These are phyloP conservation scores for Onychomys arenicola DNA, from an alignment of 2,797 vertebrate species.

Conservation along the genomic window DNA sequence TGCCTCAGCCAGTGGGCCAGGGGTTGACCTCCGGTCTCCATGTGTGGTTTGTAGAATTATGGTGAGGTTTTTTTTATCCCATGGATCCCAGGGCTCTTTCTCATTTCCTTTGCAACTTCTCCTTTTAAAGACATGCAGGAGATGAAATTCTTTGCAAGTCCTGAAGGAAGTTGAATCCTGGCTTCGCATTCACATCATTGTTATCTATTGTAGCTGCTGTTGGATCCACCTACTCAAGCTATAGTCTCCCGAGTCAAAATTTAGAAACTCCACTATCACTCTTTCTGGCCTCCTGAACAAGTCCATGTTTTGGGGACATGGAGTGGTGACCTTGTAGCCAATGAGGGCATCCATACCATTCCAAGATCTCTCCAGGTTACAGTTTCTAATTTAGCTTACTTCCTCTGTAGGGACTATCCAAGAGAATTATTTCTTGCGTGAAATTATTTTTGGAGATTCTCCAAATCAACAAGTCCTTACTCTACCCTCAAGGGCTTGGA, in stretches of 20 bases:
- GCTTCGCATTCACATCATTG: background rate
- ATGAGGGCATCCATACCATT: background rate
- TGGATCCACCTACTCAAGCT: background rate
- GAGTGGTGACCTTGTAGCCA: slow-evolving; percentile 46
- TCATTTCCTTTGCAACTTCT: background rate
- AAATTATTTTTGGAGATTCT: slow-evolving; percentile 78
- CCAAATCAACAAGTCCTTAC: slow-evolving; percentile 77
- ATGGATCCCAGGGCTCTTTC: background rate
- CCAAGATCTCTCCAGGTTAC: slow-evolving; percentile 71
- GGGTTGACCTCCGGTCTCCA: slow-evolving; percentile 5
- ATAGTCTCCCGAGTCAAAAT: background rate
- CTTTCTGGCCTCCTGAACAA: background rate
- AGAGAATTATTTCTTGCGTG: slow-evolving; percentile 72
- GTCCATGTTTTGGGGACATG: background rate
- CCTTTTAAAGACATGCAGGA: background rate
- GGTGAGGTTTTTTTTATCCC: background rate
- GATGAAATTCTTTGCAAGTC: background rate
- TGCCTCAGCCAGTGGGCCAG: background rate
- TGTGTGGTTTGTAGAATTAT: slow-evolving; percentile 12
- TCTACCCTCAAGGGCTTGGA: slow-evolving; percentile 62
- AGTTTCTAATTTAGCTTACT: slow-evolving; percentile 79
- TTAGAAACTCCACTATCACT: slow-evolving; percentile 21
- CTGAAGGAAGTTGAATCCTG: background rate
- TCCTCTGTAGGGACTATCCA: slow-evolving; percentile 78
- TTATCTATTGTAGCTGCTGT: background rate